A percentile compares a stretch with the other conserved stretches of the same genome.
Evolutionary conservation across 2,113 vertebrate genomes (phyloP).

Genomic region (Ptyas mucosa): DNA sequence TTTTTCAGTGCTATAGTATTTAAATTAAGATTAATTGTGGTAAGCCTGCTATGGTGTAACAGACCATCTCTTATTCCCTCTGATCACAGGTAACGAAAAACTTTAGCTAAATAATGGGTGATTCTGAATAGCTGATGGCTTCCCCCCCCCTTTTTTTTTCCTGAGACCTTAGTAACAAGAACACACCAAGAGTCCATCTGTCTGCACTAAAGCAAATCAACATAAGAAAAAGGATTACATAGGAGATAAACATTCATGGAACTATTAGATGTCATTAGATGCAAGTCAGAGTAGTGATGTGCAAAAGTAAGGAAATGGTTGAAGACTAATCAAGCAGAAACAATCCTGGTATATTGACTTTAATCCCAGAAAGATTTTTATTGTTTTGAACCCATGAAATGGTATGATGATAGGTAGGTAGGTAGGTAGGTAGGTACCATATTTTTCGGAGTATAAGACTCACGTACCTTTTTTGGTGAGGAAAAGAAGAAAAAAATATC

Average conservation of each 20-base stretch:
- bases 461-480: too few relatives aligned
- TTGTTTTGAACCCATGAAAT: background rate
- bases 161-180: background rate
- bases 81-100: background rate
- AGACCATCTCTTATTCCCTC: background rate
- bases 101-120: background rate
- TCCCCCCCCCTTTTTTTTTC: too few relatives aligned
- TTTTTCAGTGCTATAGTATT: too few relatives aligned
- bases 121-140: background rate
- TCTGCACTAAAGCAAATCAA: background rate
- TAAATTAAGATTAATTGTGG: too few relatives aligned
- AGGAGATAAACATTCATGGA: background rate
- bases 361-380: background rate
- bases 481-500: too few relatives aligned
- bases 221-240: background rate
- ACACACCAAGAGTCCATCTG: background rate
- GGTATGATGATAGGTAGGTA: too few relatives aligned
- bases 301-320: background rate
- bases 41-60: background rate
- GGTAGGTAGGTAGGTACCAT: too few relatives aligned
- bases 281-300: background rate
- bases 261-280: background rate
- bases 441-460: too few relatives aligned
- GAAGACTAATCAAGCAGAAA: background rate
- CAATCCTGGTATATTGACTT: background rate